Evolutionary conservation across 2,113 vertebrate genomes (phyloP), one percentile per base, ranked within the genome.

Genomic region (Odontophorus gujanensis): DNA sequence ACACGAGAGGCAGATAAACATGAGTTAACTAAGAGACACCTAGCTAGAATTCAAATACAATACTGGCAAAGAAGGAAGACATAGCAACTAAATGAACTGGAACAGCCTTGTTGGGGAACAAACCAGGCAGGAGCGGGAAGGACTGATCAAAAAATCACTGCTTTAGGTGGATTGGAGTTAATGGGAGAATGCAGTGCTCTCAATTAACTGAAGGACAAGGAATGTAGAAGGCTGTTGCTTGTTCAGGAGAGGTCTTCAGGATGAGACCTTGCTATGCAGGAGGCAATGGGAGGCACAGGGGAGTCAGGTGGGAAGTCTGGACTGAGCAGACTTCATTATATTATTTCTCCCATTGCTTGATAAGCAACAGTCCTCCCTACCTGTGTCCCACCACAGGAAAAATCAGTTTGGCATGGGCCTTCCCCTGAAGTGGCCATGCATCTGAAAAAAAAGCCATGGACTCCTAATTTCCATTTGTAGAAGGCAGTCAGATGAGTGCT

Each of bases 41-140:
- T 15, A 73, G 47, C n/a, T 81, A 94, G 85, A 89, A n/a, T 34
- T 59, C 40, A 88, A 66, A 7, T 20, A 40, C 7, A 51, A 2
- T 87, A 63, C 40, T 86, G 83, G 38, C 42, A 94, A 59, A 96
- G 78, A 42, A 83, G 67, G 28, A 85, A 85, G 55, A 25, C 9
- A 6, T 18, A 32, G 32, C 34, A 53, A 53, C 67, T 91, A 71
- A 61, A 77, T 55, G 16, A 92, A 77, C 7, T 69, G 30, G 19
- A 87, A 42, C 42, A 43, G 26, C 15, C 61, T 90, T 81, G 15
- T 47, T 11, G 18, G 5, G 14, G 51, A 34, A 85, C 13, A 81
- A 77, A 20, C 22, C 55, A 53, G 28, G 26, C 25, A 51, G 26
- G 20, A 71, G 34, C 30, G 67, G 47, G 36, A 85, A 71, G 13